These are phyloP conservation scores for Lepidurus arcticus DNA, from an alignment of 1,140 invertebrate species.

Conservation along the genomic window DNA sequence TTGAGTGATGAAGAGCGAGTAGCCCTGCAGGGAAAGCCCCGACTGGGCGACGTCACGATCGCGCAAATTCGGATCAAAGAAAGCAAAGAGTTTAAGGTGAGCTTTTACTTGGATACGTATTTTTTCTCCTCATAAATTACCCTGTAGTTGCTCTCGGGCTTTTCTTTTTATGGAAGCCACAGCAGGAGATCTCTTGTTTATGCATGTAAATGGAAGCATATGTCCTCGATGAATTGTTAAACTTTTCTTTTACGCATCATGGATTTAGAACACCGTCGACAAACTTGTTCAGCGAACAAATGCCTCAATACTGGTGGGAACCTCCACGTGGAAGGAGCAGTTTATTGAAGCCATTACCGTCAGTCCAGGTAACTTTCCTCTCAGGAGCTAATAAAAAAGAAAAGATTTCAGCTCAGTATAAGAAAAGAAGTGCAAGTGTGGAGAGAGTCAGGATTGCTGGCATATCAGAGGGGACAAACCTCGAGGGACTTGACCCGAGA, in stretches of 20 bases:
- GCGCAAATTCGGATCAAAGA: constrained; percentile 88
- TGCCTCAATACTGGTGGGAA: constrained; percentile 85
- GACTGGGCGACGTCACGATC: constrained; percentile 74
- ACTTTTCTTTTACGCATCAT: constrained; percentile 9
- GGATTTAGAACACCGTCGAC: constrained; percentile 83
- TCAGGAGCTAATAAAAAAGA: background rate
- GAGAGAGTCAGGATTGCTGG: constrained; percentile 16
- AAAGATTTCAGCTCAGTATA: background rate
- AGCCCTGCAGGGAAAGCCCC: constrained; percentile 82
- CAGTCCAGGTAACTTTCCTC: constrained; percentile 62
- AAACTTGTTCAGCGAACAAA: constrained; percentile 95
- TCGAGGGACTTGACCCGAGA: background rate
- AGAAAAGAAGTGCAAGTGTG: background rate
- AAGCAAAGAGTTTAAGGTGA: constrained; percentile 95
- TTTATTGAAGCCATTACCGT: constrained; percentile 94
- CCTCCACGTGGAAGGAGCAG: constrained; percentile 97
- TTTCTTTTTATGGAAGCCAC: background rate
- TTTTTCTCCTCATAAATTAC: background rate
- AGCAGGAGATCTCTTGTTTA: constrained; percentile 1
- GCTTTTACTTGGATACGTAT: constrained; percentile 20
- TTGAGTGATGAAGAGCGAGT: constrained; percentile 72
- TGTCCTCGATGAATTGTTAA: constrained; percentile 22
- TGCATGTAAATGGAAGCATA: background rate
- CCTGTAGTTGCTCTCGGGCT: background rate
- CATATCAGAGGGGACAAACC: background rate